These are phyloP conservation scores for Melozone crissalis DNA, from an alignment of 2,113 vertebrate species.

Conservation along the genomic window DNA sequence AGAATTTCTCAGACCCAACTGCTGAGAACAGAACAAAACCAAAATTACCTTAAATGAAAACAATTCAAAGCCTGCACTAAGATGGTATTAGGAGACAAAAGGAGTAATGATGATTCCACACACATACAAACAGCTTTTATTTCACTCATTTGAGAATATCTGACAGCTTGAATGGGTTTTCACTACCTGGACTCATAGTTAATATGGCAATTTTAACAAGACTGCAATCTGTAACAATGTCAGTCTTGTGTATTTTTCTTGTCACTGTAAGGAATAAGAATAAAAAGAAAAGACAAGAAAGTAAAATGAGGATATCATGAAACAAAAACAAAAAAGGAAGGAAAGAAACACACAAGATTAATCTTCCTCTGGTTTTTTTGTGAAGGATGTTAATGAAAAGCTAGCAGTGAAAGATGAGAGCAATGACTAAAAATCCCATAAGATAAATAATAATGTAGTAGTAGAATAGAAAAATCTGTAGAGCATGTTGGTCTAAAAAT, in stretches of 20 bases:
- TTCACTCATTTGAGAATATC: slow-evolving; percentile 42
- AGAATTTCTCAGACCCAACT: not conserved
- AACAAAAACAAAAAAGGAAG: not conserved
- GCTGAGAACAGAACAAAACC: not conserved
- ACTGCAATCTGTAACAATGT: slow-evolving; percentile 39
- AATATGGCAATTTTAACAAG: slow-evolving; percentile 52
- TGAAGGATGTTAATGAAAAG: not conserved
- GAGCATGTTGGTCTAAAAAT: not conserved
- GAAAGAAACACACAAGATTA: not conserved
- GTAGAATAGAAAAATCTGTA: not conserved
- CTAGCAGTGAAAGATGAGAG: not conserved
- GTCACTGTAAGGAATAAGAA: slow-evolving; percentile 33
- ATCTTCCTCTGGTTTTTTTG: rapidly evolving
- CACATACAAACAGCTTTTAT: slow-evolving; percentile 57
- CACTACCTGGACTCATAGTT: slow-evolving; percentile 34
- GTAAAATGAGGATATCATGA: slow-evolving; percentile 5
- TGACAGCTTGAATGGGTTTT: slow-evolving; percentile 63
- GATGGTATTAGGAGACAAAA: not conserved
- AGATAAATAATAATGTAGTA: not conserved
- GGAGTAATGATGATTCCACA: slow-evolving; percentile 25
- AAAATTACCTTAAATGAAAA: slow-evolving; percentile 48
- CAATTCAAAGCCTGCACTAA: slow-evolving; percentile 8
- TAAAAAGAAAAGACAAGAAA: slow-evolving; percentile 22
- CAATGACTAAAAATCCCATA: not conserved
- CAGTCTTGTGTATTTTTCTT: slow-evolving; percentile 36